These are phyloP conservation scores for Vannuccia rotundouncinata DNA, from an alignment of 2,888 invertebrate genomes.

Conservation along the genomic window DNA sequence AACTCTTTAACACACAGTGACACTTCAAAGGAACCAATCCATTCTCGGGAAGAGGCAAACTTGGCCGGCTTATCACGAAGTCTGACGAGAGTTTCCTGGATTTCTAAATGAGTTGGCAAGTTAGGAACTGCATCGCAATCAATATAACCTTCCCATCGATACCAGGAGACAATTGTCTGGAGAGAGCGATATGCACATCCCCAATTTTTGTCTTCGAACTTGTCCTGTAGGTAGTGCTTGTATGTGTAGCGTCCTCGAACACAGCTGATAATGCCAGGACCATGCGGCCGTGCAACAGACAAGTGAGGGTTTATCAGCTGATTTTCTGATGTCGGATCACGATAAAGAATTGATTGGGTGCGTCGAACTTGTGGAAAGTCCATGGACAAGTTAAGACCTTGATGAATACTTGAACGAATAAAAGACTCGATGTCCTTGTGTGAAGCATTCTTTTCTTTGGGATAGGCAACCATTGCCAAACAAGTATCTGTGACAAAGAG, in stretches of 20 bases:
- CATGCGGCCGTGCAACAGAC: neutral
- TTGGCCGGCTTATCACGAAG: constrained; percentile 81
- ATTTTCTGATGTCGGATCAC: neutral
- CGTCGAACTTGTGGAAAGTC: neutral
- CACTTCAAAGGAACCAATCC: constrained; percentile 98
- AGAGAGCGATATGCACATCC: constrained; percentile 96
- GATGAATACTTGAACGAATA: neutral
- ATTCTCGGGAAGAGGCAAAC: constrained; percentile 82
- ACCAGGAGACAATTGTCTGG: constrained; percentile 94
- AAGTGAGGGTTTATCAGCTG: neutral
- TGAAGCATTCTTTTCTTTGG: neutral
- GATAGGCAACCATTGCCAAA: neutral
- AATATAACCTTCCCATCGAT: constrained; percentile 61
- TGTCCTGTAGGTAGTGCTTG: constrained; percentile 84
- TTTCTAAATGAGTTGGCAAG: constrained; percentile 68
- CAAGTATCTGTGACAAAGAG: neutral
- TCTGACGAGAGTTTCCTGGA: constrained; percentile 85
- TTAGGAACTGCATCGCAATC: constrained; percentile 62
- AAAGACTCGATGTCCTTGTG: neutral
- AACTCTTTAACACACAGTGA: constrained; percentile 72
- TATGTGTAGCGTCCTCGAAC: constrained; percentile 81
- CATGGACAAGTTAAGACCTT: neutral
- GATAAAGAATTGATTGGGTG: neutral
- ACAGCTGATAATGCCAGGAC: neutral
- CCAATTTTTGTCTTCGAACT: constrained; percentile 93